Evolutionary conservation across 2,113 vertebrate genomes (phyloP).

Genomic region (Perca schrenkii): DNA sequence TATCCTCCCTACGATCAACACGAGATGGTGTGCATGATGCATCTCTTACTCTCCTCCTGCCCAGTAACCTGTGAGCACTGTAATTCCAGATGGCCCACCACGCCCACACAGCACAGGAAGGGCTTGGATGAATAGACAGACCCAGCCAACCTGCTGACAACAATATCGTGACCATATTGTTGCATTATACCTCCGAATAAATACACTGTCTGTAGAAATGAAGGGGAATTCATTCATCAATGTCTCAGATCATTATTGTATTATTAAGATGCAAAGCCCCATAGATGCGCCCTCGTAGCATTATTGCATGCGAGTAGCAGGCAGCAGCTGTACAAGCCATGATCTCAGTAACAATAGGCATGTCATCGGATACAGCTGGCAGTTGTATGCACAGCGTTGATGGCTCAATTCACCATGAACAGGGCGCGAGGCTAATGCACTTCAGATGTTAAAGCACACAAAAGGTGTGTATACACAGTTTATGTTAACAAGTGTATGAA

Average conservation of each 20-base stretch:
- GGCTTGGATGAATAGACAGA: slow-evolving; percentile 23
- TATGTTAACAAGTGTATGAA: neutral
- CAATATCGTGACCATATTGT: slow-evolving; percentile 1
- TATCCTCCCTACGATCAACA: slow-evolving; percentile 16
- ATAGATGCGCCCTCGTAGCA: neutral
- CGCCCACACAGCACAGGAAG: slow-evolving; percentile 46
- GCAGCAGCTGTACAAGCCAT: slow-evolving; percentile 53
- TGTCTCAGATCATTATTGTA: neutral
- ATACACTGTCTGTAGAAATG: neutral
- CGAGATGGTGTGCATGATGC: slow-evolving; percentile 2
- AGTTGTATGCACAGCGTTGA: slow-evolving; percentile 12
- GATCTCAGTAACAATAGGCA: slow-evolving; percentile 48
- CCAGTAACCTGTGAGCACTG: slow-evolving; percentile 42
- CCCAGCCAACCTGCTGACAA: slow-evolving; percentile 56
- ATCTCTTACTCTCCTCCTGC: slow-evolving; percentile 18
- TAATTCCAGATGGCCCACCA: slow-evolving; percentile 66
- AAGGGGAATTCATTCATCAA: neutral
- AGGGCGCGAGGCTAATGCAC: slow-evolving; percentile 16
- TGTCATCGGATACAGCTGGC: slow-evolving; percentile 59
- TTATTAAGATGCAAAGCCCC: neutral
- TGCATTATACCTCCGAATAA: slow-evolving; percentile 7
- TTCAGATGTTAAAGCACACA: slow-evolving; percentile 9
- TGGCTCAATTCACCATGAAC: slow-evolving; percentile 13
- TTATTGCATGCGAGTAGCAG: neutral
- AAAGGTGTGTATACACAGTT: neutral